Evolutionary conservation across 35 echinoderm and acorn worm genomes (phyloP).

Genomic region (Ptychodera flava): DNA sequence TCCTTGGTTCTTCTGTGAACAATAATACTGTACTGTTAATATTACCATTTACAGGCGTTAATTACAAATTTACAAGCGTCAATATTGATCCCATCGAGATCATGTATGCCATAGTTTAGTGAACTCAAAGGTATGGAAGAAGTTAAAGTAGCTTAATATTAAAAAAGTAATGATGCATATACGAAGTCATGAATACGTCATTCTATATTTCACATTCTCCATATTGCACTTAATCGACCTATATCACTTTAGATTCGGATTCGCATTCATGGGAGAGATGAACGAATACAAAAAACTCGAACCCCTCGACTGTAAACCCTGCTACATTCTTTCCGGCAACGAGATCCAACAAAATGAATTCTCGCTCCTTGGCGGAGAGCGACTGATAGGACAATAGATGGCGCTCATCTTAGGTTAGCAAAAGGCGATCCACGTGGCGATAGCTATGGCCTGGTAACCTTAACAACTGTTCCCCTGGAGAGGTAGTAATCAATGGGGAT

Average conservation of each 20-base stretch:
- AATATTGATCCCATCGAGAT: too few species aligned
- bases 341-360: neutral
- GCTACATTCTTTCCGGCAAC: neutral
- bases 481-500: neutral
- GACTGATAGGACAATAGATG: neutral
- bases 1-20: too few species aligned
- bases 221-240: neutral
- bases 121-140: neutral
- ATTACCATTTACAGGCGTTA: too few species aligned
- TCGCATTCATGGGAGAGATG: too few species aligned
- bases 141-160: too few species aligned
- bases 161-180: too few species aligned
- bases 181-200: neutral
- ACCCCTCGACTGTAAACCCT: neutral
- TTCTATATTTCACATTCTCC: neutral
- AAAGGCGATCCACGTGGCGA: neutral
- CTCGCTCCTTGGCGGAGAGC: neutral
- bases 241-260: too few species aligned
- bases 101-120: too few species aligned
- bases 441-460: neutral
- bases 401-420: neutral
- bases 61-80: too few species aligned
- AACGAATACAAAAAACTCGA: too few species aligned
- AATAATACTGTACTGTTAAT: too few species aligned
- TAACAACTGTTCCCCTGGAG: neutral